Base-by-base conservation (phyloP, 2,113 vertebrate species). In the Conger conger region DNA sequence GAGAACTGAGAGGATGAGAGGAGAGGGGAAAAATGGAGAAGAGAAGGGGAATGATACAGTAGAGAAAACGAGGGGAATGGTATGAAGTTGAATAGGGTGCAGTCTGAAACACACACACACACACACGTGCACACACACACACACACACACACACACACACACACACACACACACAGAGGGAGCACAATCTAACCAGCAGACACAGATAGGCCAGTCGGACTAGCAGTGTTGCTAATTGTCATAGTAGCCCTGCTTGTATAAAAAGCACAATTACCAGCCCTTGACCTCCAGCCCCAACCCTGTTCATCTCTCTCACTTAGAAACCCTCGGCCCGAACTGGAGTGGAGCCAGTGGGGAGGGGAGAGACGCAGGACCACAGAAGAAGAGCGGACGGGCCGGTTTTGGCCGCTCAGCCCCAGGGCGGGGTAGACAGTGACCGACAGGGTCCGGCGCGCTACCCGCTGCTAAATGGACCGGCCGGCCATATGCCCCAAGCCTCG, bases 391-490 rank as follows among this genome's bases (percentile, higher is more conserved):
- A 50, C 1, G 45, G 45, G 45, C 45, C 6, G 45, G 86, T 87
- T 84, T 79, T 83, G 45, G 84, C 80, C 57, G 87, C 78, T 33
- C 40, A 85, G 87, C 87, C 88, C 88, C 79, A n/a, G 90, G 89
- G 89, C 84, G 87, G 88, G 87, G 78, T 73, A 86, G 89, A 94
- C 94, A 94, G 93, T 95, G 93, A 94, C 94, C 92, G 92, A 94
- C 93, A 94, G 93, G 94, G 93, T 95, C 93, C 94, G 92, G 91
- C 89, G 87, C 90, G 90, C 87, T 87, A 86, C 94, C 95, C 93
- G 94, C 94, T 94, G 94, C 86, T 95, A 94, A 94, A 95, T 95
- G 93, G 93, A 94, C 94, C 93, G 91, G 90, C 91, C 90, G 77
- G 92, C 94, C 95, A 95, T 94, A 95, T 95, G 94, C 93, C 92